A percentile compares a stretch with the other conserved stretches of the same genome.
Conservation (phyloP, 2,113 vertebrate genomes). For the Gadus macrocephalus region DNA sequence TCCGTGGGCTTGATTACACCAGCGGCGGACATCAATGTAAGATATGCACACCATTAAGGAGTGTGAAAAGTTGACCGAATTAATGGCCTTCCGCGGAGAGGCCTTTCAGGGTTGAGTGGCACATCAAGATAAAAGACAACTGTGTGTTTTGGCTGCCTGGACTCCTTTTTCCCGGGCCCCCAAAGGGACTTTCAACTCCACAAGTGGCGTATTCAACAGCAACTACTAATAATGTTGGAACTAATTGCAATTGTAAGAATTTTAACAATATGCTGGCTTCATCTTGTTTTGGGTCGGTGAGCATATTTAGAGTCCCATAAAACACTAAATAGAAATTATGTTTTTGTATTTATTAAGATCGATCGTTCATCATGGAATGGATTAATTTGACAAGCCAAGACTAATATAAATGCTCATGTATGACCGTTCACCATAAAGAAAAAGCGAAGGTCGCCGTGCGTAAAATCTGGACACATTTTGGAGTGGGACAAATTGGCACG, state of each 20-base stretch:
- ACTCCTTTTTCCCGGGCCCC: constrained; percentile 20
- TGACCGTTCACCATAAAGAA: neutral
- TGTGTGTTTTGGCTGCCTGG: constrained; percentile 15
- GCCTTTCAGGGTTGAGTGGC: constrained; percentile 67
- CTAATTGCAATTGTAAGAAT: too few species aligned
- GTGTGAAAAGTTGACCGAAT: constrained; percentile 73
- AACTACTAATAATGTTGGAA: too few species aligned
- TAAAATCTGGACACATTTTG: neutral
- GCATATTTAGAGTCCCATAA: too few species aligned
- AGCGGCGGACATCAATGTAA: constrained; percentile 67
- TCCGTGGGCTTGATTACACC: constrained; percentile 70
- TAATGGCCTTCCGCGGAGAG: constrained; percentile 70
- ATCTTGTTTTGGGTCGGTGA: too few species aligned
- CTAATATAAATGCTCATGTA: neutral
- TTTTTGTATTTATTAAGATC: constrained; percentile 15
- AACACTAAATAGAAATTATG: too few species aligned
- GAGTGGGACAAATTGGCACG: constrained; percentile 27
- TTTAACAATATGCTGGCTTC: too few species aligned
- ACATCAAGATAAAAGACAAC: constrained; percentile 68
- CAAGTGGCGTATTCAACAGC: too few species aligned
- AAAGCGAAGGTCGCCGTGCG: neutral
- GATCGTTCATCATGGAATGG: too few species aligned
- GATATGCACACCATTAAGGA: constrained; percentile 65
- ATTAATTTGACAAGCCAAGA: too few species aligned
- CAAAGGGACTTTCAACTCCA: too few species aligned